Percentiles rank a stretch among this genome's conserved stretches.
These are phyloP conservation scores for Poeciliopsis presidionis DNA, from an alignment of 2,797 vertebrate species.

Conservation along the genomic window DNA sequence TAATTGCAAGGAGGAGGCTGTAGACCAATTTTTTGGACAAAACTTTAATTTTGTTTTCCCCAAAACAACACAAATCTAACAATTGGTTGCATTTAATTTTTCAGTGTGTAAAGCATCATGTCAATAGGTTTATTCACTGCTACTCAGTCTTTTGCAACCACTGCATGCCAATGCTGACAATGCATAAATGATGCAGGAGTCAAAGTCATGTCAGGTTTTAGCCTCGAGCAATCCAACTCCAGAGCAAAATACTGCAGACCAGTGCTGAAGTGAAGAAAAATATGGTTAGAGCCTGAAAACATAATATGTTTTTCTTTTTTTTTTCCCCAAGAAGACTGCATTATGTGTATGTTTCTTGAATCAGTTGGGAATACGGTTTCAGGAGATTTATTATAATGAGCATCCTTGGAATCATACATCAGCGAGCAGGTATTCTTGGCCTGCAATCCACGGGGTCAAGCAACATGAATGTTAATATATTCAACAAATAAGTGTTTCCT, in stretches of 20 bases:
- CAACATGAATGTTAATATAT: constrained; percentile 61
- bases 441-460: constrained; percentile 54
- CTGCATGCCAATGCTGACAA: constrained; percentile 70
- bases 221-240: constrained; percentile 61
- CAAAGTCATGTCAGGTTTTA: constrained; percentile 68
- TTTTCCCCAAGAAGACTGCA: background rate
- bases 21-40: background rate
- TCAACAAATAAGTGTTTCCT: constrained; percentile 48
- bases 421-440: constrained; percentile 44
- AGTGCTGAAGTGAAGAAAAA: constrained; percentile 17
- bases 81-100: constrained; percentile 74
- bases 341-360: constrained; percentile 14
- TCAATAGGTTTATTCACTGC: constrained; percentile 66
- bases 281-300: constrained; percentile 38
- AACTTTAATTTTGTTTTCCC: constrained; percentile 11
- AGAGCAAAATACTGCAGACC: constrained; percentile 47
- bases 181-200: constrained; percentile 78
- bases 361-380: constrained; percentile 43
- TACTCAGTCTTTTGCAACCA: constrained; percentile 58
- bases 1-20: background rate
- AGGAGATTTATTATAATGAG: constrained; percentile 69
- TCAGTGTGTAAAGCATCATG: constrained; percentile 50
- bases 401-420: constrained; percentile 65
- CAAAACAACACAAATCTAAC: constrained; percentile 25
- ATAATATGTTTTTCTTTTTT: background rate